Evolutionary conservation across 2,113 vertebrate genomes (phyloP).

Genomic region (Callopanchax toddi): DNA sequence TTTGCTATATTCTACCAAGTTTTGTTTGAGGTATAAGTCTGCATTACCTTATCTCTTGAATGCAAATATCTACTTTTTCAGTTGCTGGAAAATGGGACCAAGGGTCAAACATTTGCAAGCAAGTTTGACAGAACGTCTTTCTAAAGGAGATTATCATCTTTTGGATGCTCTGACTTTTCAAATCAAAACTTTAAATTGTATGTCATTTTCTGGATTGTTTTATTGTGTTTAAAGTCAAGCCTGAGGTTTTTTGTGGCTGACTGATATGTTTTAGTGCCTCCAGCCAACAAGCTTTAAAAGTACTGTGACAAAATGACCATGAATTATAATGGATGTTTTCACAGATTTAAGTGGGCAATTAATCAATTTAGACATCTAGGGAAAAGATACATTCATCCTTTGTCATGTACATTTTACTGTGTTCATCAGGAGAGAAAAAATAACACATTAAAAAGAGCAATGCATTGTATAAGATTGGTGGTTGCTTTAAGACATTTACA

Average conservation of each 20-base stretch:
- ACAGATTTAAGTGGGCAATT: slow-evolving; percentile 32
- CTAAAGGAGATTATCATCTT: not conserved
- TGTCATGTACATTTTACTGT: not conserved
- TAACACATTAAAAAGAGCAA: not conserved
- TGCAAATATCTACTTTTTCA: not conserved
- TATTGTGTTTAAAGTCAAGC: slow-evolving; percentile 10
- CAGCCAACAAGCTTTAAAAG: slow-evolving; percentile 72
- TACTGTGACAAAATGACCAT: slow-evolving; percentile 67
- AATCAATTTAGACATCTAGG: slow-evolving; percentile 48
- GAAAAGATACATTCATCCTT: too few species aligned
- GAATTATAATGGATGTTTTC: slow-evolving; percentile 25
- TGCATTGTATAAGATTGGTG: slow-evolving; percentile 1
- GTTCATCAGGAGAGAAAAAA: not conserved
- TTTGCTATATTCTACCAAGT: slow-evolving; percentile 2
- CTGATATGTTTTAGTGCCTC: slow-evolving; percentile 45
- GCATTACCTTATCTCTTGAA: too few species aligned
- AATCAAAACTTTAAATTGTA: too few species aligned
- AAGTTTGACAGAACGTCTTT: not conserved
- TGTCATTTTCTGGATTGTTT: not conserved
- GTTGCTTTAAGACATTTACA: slow-evolving; percentile 4
- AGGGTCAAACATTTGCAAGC: too few species aligned
- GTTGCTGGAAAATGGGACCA: slow-evolving; percentile 33
- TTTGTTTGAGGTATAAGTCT: not conserved
- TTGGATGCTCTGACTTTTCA: not conserved
- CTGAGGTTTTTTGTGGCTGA: slow-evolving; percentile 1